These are phyloP conservation scores for Rhopilema esculentum DNA, from an alignment of 30 jellyfish, hydroid and myxozoan species.

Conservation along the genomic window DNA sequence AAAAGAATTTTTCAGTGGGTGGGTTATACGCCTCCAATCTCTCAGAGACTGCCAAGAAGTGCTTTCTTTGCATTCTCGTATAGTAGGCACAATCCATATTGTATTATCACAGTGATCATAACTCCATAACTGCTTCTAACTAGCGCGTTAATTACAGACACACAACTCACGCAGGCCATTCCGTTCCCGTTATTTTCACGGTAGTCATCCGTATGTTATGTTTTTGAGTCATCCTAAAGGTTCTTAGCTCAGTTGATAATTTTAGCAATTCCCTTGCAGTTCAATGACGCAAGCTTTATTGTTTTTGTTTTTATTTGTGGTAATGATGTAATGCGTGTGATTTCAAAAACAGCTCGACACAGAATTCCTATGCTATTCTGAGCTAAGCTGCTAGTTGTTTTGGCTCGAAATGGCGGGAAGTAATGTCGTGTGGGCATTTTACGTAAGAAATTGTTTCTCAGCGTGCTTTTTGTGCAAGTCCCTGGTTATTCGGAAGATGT, in stretches of 20 bases:
- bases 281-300: neutral
- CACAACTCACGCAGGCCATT: neutral
- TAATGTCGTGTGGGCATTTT: slow-evolving; percentile 59
- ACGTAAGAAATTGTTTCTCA: slow-evolving; percentile 48
- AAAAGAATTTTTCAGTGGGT: neutral
- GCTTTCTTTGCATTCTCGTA: neutral
- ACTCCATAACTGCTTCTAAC: neutral
- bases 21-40: neutral
- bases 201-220: neutral
- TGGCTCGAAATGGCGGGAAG: slow-evolving; percentile 69
- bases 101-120: neutral
- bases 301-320: slow-evolving; percentile 54
- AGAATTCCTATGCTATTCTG: slow-evolving; percentile 4
- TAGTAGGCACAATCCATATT: neutral
- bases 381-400: slow-evolving; percentile 25
- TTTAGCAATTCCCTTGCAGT: neutral
- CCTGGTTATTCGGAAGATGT: slow-evolving; percentile 57
- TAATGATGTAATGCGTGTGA: slow-evolving; percentile 29
- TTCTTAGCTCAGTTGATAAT: neutral
- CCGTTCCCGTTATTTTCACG: neutral
- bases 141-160: neutral
- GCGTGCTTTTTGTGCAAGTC: slow-evolving; percentile 51
- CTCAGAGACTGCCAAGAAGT: neutral
- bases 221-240: too few species aligned
- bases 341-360: slow-evolving; percentile 29